A percentile compares a stretch with the other conserved stretches of the same genome.
These are phyloP conservation scores for Sardina pilchardus DNA, from an alignment of 2,113 vertebrate genomes.

Conservation along the genomic window DNA sequence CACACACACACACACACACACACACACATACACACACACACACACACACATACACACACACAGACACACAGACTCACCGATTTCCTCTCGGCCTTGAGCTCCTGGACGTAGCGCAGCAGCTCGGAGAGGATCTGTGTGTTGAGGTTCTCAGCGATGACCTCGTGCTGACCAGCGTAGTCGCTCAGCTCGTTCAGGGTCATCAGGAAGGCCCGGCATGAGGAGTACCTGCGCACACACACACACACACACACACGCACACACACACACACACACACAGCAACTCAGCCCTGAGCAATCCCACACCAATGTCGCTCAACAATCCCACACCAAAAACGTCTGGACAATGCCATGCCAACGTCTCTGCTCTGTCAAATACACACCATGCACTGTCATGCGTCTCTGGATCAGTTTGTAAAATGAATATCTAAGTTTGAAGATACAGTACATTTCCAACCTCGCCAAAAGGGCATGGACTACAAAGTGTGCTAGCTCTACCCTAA, in stretches of 20 bases:
- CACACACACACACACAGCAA: background rate
- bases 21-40: no score
- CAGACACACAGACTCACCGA: constrained; percentile 67
- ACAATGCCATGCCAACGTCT: background rate
- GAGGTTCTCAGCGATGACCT: constrained; percentile 91
- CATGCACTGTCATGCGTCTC: no score
- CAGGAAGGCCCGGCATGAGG: constrained; percentile 86
- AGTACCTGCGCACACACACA: constrained; percentile 76
- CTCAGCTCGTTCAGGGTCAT: constrained; percentile 87
- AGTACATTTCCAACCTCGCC: no score
- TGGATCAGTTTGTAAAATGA: no score
- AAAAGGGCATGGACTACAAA: no score
- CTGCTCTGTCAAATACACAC: no score
- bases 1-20: background rate
- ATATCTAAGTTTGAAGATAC: no score
- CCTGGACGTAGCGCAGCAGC: constrained; percentile 83
- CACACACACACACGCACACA: background rate
- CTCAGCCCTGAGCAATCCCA: no score
- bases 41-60: no score
- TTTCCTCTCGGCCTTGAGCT: constrained; percentile 95
- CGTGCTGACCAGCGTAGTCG: constrained; percentile 89
- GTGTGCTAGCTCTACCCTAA: no score
- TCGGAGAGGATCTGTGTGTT: constrained; percentile 82
- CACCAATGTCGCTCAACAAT: background rate
- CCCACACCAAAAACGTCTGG: background rate